Base-by-base conservation (phyloP, 1,140 invertebrate genomes). In the Atta cephalotes region DNA sequence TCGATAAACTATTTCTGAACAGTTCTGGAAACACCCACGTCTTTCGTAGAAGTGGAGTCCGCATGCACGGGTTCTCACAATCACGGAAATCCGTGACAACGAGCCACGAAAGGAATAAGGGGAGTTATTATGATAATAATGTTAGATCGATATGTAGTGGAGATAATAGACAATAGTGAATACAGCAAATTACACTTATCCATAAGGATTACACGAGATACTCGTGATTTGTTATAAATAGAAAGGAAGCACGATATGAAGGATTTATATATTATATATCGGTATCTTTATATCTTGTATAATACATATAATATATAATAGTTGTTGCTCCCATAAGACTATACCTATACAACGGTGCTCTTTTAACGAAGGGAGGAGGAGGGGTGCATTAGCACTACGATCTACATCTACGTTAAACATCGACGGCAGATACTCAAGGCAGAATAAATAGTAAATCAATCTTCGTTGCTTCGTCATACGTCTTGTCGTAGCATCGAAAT, bases 301-400 rank as follows among this genome's bases (percentile, higher is more conserved):
- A 62, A 62, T 51, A 62, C 28, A 84, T 82, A 25, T 72, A 74
- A 71, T 28, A 60, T 74, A 92, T 28, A 35, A 60, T 74, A 92
- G 94, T 94, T 94, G 94, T 94, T 94, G 94, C 94, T 94, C 94
- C 94, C 94, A 94, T 94, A 93, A 91, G 77, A 91, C 86, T 92
- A 93, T 68, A 85, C 77, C 82, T 89, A 87, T 71, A 81, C 66
- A 81, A 92, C 82, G 85, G 88, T 90, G 89, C 88, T 89, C 78
- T 92, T 86, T 87, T 70, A 70, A 21, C 66, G 45, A 45, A 92
- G 87, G 90, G 65, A 76, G 31, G 56, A 56, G 28, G 53, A 76
- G 53, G 74, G 86, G 79, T 94, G 92, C 93, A 94, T 90, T 85
- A 77, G 86, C 91, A 90, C 92, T 94, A 93, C 92, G 72, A 31